Evolutionary conservation across 2,113 vertebrate genomes (phyloP).

Genomic region (Mystacornis crossleyi): DNA sequence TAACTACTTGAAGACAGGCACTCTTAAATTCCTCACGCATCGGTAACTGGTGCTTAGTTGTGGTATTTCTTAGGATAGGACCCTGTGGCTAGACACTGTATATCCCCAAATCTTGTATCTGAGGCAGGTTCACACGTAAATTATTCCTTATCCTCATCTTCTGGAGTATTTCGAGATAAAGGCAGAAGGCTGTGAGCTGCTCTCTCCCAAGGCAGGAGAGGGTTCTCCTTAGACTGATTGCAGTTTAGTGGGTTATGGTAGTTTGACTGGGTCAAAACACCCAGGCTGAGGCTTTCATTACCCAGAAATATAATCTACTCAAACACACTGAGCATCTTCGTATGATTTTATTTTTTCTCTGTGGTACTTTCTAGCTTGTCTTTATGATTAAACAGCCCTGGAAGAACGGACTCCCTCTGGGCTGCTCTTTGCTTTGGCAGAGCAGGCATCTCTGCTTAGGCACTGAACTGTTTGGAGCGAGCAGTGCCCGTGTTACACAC

Average conservation of each 20-base stretch:
- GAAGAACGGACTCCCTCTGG: not conserved
- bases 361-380: not conserved
- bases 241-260: not conserved
- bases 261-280: not conserved
- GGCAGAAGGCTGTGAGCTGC: not conserved
- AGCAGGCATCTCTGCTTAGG: not conserved
- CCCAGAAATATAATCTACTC: not conserved
- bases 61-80: not conserved
- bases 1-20: not conserved
- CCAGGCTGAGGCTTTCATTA: not conserved
- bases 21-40: not conserved
- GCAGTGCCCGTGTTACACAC: too few species aligned
- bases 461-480: not conserved
- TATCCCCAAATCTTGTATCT: not conserved
- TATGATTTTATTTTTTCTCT: not conserved
- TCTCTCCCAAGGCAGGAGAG: not conserved
- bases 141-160: not conserved
- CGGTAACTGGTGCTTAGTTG: not conserved
- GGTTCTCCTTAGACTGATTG: rapidly evolving
- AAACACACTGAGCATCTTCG: not conserved
- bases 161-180: not conserved
- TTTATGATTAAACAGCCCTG: not conserved
- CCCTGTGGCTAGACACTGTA: not conserved
- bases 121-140: not conserved
- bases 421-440: not conserved